phyloP scores from a whole-genome alignment of 2,888 invertebrate species.

The Hyalella azteca region DNA sequence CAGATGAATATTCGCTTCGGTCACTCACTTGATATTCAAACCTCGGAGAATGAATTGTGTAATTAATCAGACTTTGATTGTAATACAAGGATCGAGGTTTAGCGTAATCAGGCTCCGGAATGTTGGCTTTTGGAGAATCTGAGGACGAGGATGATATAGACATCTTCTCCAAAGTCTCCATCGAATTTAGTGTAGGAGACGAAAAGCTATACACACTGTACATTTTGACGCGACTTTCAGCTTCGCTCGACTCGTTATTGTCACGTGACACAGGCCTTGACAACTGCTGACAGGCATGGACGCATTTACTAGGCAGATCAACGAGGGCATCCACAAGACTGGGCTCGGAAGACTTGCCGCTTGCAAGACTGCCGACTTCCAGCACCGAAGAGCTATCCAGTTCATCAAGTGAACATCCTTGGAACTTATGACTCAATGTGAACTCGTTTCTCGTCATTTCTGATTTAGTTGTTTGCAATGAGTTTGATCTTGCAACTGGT shows the following conservation, averaged over 20 bases:
- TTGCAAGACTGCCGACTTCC: conserved; percentile 46
- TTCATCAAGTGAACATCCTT: conserved; percentile 50
- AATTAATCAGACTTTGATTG: not conserved
- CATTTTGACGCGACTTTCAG: not conserved
- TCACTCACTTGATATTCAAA: not conserved
- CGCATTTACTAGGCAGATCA: conserved; percentile 36
- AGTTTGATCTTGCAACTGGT: conserved; percentile 10
- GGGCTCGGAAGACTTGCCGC: conserved; percentile 45
- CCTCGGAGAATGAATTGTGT: not conserved
- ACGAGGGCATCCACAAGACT: conserved; percentile 41
- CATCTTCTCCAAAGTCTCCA: not conserved
- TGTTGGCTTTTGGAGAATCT: not conserved
- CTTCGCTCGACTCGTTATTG: conserved; percentile 4
- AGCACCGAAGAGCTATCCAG: conserved; percentile 46
- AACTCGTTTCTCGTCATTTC: conserved; percentile 3
- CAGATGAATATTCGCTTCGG: not conserved
- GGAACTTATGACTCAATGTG: conserved; percentile 53
- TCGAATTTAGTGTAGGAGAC: conserved; percentile 3
- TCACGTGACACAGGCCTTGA: not conserved
- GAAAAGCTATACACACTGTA: conserved; percentile 21
- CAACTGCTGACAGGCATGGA: not conserved
- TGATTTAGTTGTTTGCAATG: conserved; percentile 22
- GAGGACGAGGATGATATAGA: not conserved
- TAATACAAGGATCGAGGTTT: not conserved
- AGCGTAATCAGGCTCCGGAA: conserved; percentile 15